These are phyloP conservation scores for Leucophenga montana DNA, from an alignment of 2,888 invertebrate species.

Conservation along the genomic window DNA sequence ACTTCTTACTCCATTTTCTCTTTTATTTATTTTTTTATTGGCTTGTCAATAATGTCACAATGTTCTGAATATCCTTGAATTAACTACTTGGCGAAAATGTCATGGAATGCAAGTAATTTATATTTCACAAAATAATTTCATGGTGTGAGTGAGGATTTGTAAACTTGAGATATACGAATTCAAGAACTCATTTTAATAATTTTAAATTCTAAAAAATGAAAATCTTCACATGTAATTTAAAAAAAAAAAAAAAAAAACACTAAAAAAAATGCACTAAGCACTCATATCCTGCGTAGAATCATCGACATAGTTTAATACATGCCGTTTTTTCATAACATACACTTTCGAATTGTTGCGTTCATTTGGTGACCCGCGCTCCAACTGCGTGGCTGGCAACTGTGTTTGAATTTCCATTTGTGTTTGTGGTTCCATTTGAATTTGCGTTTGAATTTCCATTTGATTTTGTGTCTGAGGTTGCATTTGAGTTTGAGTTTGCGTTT, in stretches of 20 bases:
- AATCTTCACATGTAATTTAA: neutral
- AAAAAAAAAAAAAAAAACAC: neutral
- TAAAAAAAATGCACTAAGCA: neutral
- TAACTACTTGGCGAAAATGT: neutral
- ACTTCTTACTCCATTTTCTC: no score
- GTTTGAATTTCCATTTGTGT: no score
- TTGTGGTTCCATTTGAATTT: neutral
- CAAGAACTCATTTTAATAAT: no score
- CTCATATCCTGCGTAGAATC: conserved; percentile 6
- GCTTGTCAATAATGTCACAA: conserved; percentile 2
- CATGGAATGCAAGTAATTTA: neutral
- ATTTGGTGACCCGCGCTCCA: no score
- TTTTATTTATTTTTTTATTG: neutral
- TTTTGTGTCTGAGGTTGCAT: neutral
- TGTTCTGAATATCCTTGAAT: neutral
- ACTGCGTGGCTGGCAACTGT: neutral
- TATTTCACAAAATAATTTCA: neutral
- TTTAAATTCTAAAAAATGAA: neutral
- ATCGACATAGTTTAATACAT: neutral
- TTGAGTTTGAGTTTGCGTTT: neutral
- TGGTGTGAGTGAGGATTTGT: no score
- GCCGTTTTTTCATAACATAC: neutral
- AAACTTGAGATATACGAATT: no score
- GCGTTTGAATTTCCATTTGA: neutral
- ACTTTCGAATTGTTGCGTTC: neutral